Evolutionary conservation across 2,888 invertebrate species (phyloP), one percentile per base, ranked within the genome.

Genomic region (Eledona agricola): DNA sequence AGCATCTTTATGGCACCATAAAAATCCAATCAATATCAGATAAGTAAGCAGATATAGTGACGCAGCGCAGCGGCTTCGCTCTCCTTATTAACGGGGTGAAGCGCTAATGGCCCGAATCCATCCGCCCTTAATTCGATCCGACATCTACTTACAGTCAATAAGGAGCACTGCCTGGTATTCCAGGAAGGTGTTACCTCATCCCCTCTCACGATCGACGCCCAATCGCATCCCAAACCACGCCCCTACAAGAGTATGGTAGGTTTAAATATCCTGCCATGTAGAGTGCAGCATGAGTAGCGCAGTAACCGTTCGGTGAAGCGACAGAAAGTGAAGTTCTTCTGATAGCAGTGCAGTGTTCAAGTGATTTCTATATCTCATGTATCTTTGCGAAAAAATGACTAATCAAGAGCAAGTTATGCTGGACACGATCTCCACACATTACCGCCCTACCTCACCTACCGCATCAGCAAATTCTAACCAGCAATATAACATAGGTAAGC

Each of bases 391-490:
- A 7, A 65, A 67, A 38, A 64, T 69, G 68, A 45, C 38, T 38
- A 38, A 46, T 13, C 51, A 51, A 37, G 43, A 46, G 12, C 45
- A 47, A 23, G 78, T 83, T 45, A 81, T 85, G 4, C 79, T 84
- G 55, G 84, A 85, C 62, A 74, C 84, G 34, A 78, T 83, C 40
- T 81, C 83, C 7, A 79, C 82, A 4, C 81, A 81, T 64, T 82
- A 82, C 56, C 69, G 66, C 22, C 34, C 71, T 15, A 67, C 70
- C 0, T 76, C 75, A 45, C 82, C 82, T 15, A 80, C 81, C 4
- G 79, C 79, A 32, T 81, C 81, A 0, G 82, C 82, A 9, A 79
- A 78, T n/a, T 16, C 3, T 9, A 20, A 16, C 49, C 67, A 61
- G 31, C 63, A 66, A 32, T 70, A 65, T 45, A 65, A 77, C 72